Percentiles rank a stretch among this genome's conserved stretches.
These are phyloP conservation scores for Talpa occidentalis DNA, from an alignment of 2,113 vertebrate species.

Conservation along the genomic window DNA sequence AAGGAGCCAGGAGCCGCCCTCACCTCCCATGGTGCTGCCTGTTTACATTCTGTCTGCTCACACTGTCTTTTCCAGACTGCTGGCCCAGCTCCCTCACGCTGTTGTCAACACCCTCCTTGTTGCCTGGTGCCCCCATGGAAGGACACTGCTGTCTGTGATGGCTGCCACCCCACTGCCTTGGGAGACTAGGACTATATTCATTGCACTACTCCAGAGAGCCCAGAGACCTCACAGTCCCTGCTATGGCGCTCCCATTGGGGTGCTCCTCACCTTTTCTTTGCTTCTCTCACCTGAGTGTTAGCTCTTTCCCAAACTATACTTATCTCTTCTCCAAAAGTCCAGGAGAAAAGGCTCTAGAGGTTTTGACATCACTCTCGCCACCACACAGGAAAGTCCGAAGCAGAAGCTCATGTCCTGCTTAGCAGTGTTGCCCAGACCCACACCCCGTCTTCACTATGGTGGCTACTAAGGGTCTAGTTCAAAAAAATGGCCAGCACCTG, in stretches of 20 bases:
- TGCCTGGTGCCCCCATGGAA: not conserved
- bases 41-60: conserved; percentile 58
- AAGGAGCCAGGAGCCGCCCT: not conserved
- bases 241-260: not conserved
- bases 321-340: not conserved
- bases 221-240: not conserved
- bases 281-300: not conserved
- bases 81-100: conserved; percentile 38
- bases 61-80: conserved; percentile 24
- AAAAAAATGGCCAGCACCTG: not conserved
- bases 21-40: not conserved
- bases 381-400: not conserved
- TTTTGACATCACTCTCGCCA: not conserved
- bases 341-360: not conserved
- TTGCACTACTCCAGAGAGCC: accelerated
- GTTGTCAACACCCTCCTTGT: conserved; percentile 52
- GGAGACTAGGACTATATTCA: not conserved
- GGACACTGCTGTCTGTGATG: not conserved
- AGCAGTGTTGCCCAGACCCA: not conserved
- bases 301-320: not conserved
- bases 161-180: not conserved
- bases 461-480: not conserved
- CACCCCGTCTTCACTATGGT: not conserved
- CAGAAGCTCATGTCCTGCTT: not conserved
- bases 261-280: not conserved